Evolutionary conservation across 2,113 vertebrate species (phyloP).

Genomic region (Riparia riparia): DNA sequence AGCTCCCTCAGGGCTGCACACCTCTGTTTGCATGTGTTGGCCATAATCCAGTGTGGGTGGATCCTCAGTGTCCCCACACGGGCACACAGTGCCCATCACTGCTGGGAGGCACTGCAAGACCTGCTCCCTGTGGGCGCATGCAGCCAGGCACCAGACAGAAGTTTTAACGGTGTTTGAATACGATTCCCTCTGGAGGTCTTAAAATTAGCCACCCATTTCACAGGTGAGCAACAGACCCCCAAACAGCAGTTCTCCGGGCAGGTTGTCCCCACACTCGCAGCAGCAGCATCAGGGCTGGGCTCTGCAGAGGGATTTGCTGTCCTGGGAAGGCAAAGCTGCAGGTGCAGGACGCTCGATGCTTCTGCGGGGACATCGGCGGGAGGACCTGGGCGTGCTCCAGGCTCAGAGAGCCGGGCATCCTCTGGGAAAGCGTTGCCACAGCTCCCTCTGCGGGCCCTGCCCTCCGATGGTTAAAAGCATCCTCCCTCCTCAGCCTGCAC

Average conservation of each 20-base stretch:
- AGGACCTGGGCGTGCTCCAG: background rate
- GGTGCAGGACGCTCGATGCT: background rate
- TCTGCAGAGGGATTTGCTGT: background rate
- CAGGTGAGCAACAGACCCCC: accelerated
- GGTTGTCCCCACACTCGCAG: accelerated
- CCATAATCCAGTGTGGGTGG: background rate
- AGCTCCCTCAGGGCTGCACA: accelerated
- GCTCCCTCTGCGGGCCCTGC: background rate
- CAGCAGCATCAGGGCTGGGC: background rate
- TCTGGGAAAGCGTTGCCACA: background rate
- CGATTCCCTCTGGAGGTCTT: background rate
- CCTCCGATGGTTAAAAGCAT: background rate
- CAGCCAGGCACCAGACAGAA: background rate
- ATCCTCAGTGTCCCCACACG: background rate
- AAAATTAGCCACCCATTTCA: background rate
- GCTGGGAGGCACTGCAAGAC: background rate
- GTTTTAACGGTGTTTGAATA: background rate
- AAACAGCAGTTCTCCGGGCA: background rate
- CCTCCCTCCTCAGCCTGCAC: background rate
- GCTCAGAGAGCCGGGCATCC: background rate
- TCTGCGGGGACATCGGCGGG: background rate
- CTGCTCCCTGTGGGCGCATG: accelerated
- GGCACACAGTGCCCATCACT: background rate
- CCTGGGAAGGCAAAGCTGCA: background rate
- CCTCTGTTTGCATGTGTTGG: background rate